Percentiles rank a stretch among this genome's conserved stretches.
These are phyloP conservation scores for Monopterus albus DNA, from an alignment of 2,113 vertebrate genomes.

Conservation along the genomic window DNA sequence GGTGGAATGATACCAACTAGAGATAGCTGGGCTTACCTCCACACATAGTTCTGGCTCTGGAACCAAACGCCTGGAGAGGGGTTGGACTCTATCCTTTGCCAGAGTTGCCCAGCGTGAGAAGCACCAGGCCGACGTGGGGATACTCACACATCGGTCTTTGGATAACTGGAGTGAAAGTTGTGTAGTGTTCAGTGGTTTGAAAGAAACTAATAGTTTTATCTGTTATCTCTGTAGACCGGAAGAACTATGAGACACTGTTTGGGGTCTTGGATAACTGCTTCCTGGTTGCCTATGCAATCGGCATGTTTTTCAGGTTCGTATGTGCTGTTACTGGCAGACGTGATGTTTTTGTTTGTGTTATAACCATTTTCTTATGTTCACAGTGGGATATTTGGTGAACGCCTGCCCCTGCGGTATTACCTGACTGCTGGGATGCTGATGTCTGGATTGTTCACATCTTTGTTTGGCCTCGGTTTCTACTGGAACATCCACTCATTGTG, in stretches of 20 bases:
- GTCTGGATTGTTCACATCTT: slow-evolving; percentile 90
- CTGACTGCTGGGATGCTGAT: slow-evolving; percentile 90
- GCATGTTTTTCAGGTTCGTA: slow-evolving; percentile 96
- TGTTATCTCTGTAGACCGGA: slow-evolving; percentile 83
- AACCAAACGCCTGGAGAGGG: too few species aligned
- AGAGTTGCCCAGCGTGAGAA: too few species aligned
- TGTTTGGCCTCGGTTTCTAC: slow-evolving; percentile 94
- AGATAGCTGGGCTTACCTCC: too few species aligned
- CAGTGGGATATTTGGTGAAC: slow-evolving; percentile 96
- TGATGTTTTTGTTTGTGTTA: not conserved
- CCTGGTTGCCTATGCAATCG: slow-evolving; percentile 94
- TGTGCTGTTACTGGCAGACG: not conserved
- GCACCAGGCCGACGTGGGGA: too few species aligned
- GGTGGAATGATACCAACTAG: too few species aligned
- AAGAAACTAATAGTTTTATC: too few species aligned
- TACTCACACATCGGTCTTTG: too few species aligned
- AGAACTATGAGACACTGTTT: slow-evolving; percentile 92
- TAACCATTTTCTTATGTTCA: not conserved
- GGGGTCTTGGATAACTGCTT: slow-evolving; percentile 94
- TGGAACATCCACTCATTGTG: slow-evolving; percentile 91
- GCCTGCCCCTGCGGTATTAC: slow-evolving; percentile 95
- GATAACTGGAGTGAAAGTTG: too few species aligned
- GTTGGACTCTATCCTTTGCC: too few species aligned
- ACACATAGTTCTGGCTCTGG: too few species aligned
- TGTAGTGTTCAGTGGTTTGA: too few species aligned